Conservation (phyloP, 2,888 invertebrate species). For the Plebejus argus region DNA sequence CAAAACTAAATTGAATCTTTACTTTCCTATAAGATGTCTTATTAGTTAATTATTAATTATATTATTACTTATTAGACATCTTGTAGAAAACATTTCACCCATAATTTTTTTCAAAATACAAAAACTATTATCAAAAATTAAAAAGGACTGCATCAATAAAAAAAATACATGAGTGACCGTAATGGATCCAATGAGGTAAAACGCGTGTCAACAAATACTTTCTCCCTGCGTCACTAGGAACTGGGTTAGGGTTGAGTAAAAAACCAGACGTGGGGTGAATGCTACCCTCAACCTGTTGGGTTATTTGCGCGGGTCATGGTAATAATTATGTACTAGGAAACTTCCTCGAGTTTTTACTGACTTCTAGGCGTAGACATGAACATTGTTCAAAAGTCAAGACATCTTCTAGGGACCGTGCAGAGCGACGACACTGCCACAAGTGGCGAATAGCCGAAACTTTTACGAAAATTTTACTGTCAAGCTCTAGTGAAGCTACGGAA, state of each 20-base stretch:
- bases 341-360: slow-evolving; percentile 2
- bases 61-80: background rate
- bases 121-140: background rate
- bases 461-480: too few species aligned
- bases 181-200: slow-evolving; percentile 6
- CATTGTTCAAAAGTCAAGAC: background rate
- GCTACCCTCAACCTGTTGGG: slow-evolving; percentile 13
- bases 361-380: background rate
- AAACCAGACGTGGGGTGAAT: slow-evolving; percentile 33
- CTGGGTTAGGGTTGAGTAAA: slow-evolving; percentile 31
- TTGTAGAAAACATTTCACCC: background rate
- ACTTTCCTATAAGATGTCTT: background rate
- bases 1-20: background rate
- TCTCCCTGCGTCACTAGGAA: slow-evolving; percentile 30
- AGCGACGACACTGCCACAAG: too few species aligned
- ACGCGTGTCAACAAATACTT: slow-evolving; percentile 30
- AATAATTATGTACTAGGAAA: slow-evolving; percentile 4
- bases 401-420: too few species aligned
- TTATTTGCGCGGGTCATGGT: slow-evolving; percentile 24
- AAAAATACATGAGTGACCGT: background rate
- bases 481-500: too few species aligned
- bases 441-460: too few species aligned
- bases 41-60: too few species aligned
- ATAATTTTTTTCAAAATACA: background rate
- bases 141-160: background rate